Base-by-base conservation (phyloP, 2,888 invertebrate genomes). In the Resseliella maxima region DNA sequence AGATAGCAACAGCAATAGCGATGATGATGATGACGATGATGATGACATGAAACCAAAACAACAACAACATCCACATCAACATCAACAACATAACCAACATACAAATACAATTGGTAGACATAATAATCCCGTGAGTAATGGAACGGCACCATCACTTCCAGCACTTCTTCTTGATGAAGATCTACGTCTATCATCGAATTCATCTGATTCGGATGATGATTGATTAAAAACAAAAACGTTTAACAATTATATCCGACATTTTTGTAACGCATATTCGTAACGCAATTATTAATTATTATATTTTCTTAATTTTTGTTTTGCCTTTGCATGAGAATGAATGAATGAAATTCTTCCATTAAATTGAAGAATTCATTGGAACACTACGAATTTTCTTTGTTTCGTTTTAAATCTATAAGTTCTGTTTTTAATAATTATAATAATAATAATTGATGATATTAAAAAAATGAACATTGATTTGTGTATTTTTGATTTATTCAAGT, bases 311-410 rank as follows among this genome's bases (percentile, higher is more conserved):
- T 41, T 41, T 41, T 50, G 50, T 50, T 50, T 8, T 15, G 50
- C 8, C 5, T 50, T 50, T 50, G 46, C 12, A 18, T 15, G 18
- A 50, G 31, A 72, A 35, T 31, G 12, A 10, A 15, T 31, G 18
- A 72, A 50, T 18, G 41, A 41, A 41, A 50, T 72, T 31, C 72
- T 31, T 72, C 72, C 72, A 72, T 72, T 12, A 31, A 72, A 72
- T 72, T 15, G 72, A 72, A 72, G 72, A 72, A 59, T 59, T 50
- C 2, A 59, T 59, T 59, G 59, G n/a, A 24, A 59, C 12, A 72
- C 31, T 31, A 72, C 72, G 72, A 72, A 72, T 72, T 72, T 72
- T 72, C 72, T 72, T 72, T 72, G 72, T 72, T 72, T 72, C 72
- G 31, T 72, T 72, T 72, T 35, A 12, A 72, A 72, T 72, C 31